phyloP scores from a whole-genome alignment of 2,888 invertebrate species.

The Tricholauxania praeusta region DNA sequence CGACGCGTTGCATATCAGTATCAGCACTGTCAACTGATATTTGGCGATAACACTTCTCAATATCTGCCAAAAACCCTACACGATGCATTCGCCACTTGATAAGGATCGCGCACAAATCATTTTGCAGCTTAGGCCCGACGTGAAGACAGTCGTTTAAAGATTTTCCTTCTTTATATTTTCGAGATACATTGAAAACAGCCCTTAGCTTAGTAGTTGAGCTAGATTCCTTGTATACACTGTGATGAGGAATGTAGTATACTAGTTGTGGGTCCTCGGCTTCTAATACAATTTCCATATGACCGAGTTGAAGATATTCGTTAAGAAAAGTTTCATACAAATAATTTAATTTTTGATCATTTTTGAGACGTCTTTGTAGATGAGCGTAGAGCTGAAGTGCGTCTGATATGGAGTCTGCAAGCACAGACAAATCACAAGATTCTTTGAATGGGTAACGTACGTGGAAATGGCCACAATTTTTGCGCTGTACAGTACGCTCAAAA shows the following conservation, averaged over 20 bases:
- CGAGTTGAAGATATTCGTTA: slow-evolving; percentile 34
- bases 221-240: slow-evolving; percentile 41
- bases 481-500: too few species aligned
- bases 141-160: slow-evolving; percentile 43
- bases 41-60: slow-evolving; percentile 43
- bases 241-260: slow-evolving; percentile 34
- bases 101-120: slow-evolving; percentile 37
- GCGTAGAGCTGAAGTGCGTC: slow-evolving; percentile 37
- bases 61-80: slow-evolving; percentile 45
- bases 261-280: slow-evolving; percentile 21
- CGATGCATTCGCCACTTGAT: slow-evolving; percentile 40
- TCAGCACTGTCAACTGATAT: slow-evolving; percentile 39
- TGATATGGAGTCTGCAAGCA: slow-evolving; percentile 30
- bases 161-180: slow-evolving; percentile 30
- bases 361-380: slow-evolving; percentile 36
- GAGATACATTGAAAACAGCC: slow-evolving; percentile 39
- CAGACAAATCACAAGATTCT: slow-evolving; percentile 25
- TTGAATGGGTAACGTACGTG: slow-evolving; percentile 43
- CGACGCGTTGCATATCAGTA: slow-evolving; percentile 42
- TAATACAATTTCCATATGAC: slow-evolving; percentile 34
- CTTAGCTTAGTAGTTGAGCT: slow-evolving; percentile 44
- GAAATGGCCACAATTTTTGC: too few species aligned
- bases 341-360: slow-evolving; percentile 34
- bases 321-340: slow-evolving; percentile 40
- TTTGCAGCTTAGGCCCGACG: slow-evolving; percentile 42